Conservation (phyloP, 2,797 vertebrate genomes). For the Gambelia wislizenii region DNA sequence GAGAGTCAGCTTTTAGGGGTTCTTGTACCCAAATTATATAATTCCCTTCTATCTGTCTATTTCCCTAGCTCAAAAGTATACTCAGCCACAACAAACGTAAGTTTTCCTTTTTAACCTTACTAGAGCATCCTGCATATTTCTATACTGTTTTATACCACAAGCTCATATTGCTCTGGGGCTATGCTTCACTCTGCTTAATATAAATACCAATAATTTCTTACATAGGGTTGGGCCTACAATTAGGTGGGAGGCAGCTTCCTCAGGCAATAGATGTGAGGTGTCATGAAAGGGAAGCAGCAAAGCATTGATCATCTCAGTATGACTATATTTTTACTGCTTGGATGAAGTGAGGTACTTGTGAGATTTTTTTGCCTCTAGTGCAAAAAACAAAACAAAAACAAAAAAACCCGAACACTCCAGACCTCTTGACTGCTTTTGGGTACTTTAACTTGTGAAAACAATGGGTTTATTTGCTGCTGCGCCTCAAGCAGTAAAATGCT, state of each 20-base stretch:
- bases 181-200: no score
- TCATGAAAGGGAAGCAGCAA: not conserved
- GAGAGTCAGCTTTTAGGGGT: no score
- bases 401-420: not conserved
- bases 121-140: no score
- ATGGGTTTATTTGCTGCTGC: not conserved
- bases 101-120: no score
- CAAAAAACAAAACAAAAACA: not conserved
- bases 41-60: no score
- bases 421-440: not conserved
- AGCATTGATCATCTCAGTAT: not conserved
- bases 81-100: no score
- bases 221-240: not conserved
- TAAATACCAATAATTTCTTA: no score
- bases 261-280: not conserved
- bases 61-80: no score
- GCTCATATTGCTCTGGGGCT: no score
- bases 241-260: not conserved
- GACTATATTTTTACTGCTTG: no score
- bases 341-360: not conserved
- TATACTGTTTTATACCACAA: no score
- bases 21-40: no score
- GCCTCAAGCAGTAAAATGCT: not conserved
- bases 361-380: not conserved
- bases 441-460: not conserved